Conservation (phyloP, 2,797 vertebrate species). For the Halcyon chelicuti region DNA sequence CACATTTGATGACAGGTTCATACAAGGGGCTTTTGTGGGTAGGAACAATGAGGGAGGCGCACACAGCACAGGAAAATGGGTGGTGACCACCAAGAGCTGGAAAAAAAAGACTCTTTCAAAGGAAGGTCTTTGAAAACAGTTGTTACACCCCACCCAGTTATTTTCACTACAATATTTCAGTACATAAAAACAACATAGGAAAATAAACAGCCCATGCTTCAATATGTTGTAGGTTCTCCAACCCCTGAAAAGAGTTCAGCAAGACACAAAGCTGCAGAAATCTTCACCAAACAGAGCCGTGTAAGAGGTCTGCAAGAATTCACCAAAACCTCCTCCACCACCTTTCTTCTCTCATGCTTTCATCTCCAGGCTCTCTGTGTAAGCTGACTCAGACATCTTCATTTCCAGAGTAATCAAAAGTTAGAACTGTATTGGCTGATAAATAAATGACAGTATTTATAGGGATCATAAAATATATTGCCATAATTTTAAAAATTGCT, state of each 20-base stretch:
- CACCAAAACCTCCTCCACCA: background rate
- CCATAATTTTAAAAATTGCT: background rate
- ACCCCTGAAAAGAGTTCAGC: background rate
- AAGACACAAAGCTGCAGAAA: background rate
- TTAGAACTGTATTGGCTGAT: background rate
- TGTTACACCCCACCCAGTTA: constrained; percentile 35
- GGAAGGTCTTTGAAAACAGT: constrained; percentile 27
- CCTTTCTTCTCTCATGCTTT: background rate
- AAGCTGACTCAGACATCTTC: background rate
- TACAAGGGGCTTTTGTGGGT: constrained; percentile 44
- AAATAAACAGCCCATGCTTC: constrained; percentile 59
- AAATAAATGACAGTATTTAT: background rate
- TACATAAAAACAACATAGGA: constrained; percentile 62
- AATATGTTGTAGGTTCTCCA: background rate
- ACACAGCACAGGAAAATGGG: constrained; percentile 53
- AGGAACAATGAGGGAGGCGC: constrained; percentile 40
- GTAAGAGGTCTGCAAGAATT: background rate
- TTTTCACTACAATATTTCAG: constrained; percentile 36
- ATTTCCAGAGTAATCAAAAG: background rate
- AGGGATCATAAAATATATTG: background rate
- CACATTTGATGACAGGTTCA: constrained; percentile 24
- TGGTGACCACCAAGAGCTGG: constrained; percentile 55
- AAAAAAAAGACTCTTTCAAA: constrained; percentile 55
- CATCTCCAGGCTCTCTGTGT: background rate
- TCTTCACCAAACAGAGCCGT: background rate